A percentile compares a stretch with the other conserved stretches of the same genome.
Conservation (phyloP, 2,797 vertebrate species). For the Microchirus variegatus region DNA sequence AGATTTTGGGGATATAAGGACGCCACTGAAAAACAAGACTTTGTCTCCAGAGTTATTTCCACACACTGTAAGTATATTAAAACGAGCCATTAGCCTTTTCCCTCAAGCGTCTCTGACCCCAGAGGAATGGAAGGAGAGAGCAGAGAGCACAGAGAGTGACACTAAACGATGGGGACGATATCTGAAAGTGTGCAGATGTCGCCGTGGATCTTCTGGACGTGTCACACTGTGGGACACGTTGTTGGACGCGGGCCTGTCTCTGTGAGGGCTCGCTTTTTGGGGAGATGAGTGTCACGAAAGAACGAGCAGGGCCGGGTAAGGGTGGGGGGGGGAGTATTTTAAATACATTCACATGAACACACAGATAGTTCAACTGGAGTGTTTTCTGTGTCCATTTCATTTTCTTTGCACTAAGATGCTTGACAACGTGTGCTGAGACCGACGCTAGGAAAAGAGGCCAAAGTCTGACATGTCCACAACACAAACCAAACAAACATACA, state of each 20-base stretch:
- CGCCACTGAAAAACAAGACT: neutral
- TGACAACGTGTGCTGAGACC: neutral
- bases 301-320: neutral
- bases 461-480: neutral
- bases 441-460: neutral
- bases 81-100: conserved; percentile 26
- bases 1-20: too few relatives aligned
- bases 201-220: conserved; percentile 70
- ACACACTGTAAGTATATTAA: conserved; percentile 10
- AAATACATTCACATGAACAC: neutral
- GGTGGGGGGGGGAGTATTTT: neutral
- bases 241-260: conserved; percentile 34
- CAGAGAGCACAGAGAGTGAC: conserved; percentile 52
- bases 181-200: conserved; percentile 63
- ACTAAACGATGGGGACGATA: conserved; percentile 51
- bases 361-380: neutral
- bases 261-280: conserved; percentile 32
- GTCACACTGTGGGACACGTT: conserved; percentile 56
- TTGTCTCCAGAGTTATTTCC: conserved; percentile 15
- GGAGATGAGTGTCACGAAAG: conserved; percentile 32
- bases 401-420: conserved; percentile 1
- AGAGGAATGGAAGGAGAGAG: conserved; percentile 21
- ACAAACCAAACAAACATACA: neutral
- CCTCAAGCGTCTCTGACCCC: conserved; percentile 42
- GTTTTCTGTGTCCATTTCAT: neutral